phyloP scores from a whole-genome alignment of 2,888 invertebrate genomes.

The Willowsia nigromaculata region DNA sequence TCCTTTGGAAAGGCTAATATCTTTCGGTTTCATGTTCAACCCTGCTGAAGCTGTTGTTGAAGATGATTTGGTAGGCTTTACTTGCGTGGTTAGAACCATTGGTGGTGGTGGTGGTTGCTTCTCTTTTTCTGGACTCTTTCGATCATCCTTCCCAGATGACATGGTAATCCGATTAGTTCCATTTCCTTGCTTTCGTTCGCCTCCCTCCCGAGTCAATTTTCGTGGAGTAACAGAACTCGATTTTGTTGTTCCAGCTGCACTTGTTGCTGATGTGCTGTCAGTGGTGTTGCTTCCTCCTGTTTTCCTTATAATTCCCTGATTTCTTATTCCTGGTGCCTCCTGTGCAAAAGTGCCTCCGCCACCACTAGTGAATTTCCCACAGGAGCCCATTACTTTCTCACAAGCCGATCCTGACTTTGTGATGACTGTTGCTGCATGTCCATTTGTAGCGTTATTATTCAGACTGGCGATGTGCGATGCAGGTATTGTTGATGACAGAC shows the following conservation, averaged over 20 bases:
- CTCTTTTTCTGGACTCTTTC: conserved; percentile 72
- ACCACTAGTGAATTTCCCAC: conserved; percentile 62
- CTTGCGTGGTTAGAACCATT: conserved; percentile 21
- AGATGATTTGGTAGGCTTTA: conserved; percentile 37
- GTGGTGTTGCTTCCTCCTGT: background rate
- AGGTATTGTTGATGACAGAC: conserved; percentile 62
- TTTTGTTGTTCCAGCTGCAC: conserved; percentile 32
- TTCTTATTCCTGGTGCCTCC: conserved; percentile 25
- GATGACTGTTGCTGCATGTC: no score
- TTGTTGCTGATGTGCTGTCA: conserved; percentile 55
- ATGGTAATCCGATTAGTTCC: conserved; percentile 73
- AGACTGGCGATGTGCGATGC: conserved; percentile 27
- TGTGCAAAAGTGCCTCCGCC: conserved; percentile 27
- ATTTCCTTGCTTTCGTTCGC: conserved; percentile 66
- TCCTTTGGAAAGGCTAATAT: conserved; percentile 5
- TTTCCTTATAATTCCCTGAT: background rate
- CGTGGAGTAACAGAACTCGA: conserved; percentile 8
- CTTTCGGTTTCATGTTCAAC: conserved; percentile 53
- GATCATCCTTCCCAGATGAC: conserved; percentile 72
- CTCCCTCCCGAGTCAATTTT: conserved; percentile 72
- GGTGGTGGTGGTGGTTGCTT: conserved; percentile 46
- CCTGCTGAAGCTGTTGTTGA: conserved; percentile 7
- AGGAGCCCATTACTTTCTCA: conserved; percentile 69
- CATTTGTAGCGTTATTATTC: conserved; percentile 1
- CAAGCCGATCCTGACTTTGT: conserved; percentile 61